A percentile compares a stretch with the other conserved stretches of the same genome.
Conservation (phyloP, 2,113 vertebrate species). For the Phaethornis superciliosus region DNA sequence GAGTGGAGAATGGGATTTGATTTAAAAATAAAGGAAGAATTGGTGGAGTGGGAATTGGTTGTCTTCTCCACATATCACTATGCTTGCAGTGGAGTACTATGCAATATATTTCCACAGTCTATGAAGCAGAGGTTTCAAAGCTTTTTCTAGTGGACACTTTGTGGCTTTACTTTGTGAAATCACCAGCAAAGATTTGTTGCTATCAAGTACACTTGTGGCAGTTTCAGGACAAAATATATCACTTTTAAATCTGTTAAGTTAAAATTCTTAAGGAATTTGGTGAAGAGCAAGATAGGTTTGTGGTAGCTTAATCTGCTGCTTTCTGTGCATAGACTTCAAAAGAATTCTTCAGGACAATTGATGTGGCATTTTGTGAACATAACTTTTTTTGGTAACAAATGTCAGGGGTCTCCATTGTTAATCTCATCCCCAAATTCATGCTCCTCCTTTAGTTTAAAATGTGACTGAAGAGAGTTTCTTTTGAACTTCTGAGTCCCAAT, state of each 20-base stretch:
- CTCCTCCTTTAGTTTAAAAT: slow-evolving; percentile 48
- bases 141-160: neutral
- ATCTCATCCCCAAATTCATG: slow-evolving; percentile 36
- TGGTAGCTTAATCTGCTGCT: neutral
- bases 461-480: slow-evolving; percentile 21
- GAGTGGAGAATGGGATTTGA: neutral
- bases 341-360: neutral
- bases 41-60: neutral
- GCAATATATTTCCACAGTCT: neutral
- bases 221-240: neutral
- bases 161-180: neutral
- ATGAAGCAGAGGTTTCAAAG: neutral
- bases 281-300: neutral
- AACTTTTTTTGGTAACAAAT: neutral
- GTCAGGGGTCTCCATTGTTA: slow-evolving; percentile 50
- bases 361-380: slow-evolving; percentile 25
- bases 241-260: neutral
- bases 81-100: neutral
- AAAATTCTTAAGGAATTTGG: neutral
- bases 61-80: neutral
- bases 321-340: neutral
- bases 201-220: neutral
- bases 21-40: neutral
- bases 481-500: neutral
- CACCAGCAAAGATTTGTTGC: neutral